These are phyloP conservation scores for Acrocephalus arundinaceus DNA, from an alignment of 2,113 vertebrate genomes.

Conservation along the genomic window DNA sequence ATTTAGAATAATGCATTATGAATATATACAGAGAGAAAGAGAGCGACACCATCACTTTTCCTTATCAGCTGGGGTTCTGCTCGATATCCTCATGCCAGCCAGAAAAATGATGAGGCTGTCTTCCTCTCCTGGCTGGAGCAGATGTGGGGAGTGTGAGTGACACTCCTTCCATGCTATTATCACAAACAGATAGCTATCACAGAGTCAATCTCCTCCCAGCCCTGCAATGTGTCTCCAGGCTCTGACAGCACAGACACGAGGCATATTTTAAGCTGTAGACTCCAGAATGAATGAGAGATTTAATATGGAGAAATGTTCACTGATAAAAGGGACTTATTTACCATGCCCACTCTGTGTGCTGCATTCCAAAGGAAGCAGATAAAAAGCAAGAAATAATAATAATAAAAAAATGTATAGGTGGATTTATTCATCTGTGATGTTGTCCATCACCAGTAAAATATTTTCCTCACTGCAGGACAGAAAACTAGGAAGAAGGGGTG, in stretches of 20 bases:
- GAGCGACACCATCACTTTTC: neutral
- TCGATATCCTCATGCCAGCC: neutral
- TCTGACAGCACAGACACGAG: neutral
- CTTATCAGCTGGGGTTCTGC: slow-evolving; percentile 9
- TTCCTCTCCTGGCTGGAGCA: neutral
- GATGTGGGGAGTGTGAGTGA: neutral
- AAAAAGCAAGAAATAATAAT: neutral
- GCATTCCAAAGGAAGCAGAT: neutral
- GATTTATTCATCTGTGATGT: neutral
- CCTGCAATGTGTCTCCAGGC: neutral
- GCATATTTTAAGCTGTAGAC: neutral
- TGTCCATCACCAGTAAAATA: neutral
- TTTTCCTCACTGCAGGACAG: neutral
- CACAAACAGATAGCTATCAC: neutral
- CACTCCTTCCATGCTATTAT: neutral
- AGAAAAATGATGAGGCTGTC: neutral
- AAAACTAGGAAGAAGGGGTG: neutral
- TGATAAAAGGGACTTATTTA: slow-evolving; percentile 44
- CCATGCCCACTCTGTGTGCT: neutral
- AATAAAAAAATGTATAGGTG: neutral
- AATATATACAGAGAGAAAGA: neutral
- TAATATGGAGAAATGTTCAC: neutral
- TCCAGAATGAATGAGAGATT: slow-evolving; percentile 23
- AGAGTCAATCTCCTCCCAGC: neutral
- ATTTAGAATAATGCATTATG: neutral